Evolutionary conservation across 2,797 vertebrate genomes (phyloP).

Genomic region (Rallus crepitans): DNA sequence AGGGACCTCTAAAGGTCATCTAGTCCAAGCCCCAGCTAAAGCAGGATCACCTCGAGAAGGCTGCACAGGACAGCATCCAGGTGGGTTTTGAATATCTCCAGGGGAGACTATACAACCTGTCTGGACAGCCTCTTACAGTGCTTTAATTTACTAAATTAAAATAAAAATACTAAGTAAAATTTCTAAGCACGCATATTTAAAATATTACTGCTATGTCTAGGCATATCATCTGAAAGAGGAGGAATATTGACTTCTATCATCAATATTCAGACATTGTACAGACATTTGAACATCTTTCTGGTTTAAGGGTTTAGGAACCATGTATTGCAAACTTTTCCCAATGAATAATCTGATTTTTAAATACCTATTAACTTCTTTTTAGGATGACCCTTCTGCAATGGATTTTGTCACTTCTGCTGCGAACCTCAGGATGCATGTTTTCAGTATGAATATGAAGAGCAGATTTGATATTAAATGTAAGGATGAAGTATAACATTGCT

Average conservation of each 20-base stretch:
- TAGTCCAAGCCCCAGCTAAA: no score
- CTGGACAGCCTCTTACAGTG: no score
- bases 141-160: no score
- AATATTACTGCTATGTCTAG: background rate
- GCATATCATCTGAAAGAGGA: background rate
- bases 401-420: constrained; percentile 97
- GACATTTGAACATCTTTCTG: no score
- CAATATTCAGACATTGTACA: no score
- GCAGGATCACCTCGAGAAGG: no score
- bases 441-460: constrained; percentile 99
- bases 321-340: background rate
- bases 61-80: no score
- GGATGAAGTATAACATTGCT: constrained; percentile 51
- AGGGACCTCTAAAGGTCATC: no score
- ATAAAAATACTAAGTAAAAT: background rate
- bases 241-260: background rate
- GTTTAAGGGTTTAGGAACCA: background rate
- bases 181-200: background rate
- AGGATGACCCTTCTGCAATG: constrained; percentile 96
- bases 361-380: constrained; percentile 40
- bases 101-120: no score
- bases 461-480: constrained; percentile 98
- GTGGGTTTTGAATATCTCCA: no score
- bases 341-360: background rate
- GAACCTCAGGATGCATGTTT: constrained; percentile 97